These are phyloP conservation scores for Lacanobia wlatinum DNA, from an alignment of 2,888 invertebrate species.

Conservation along the genomic window DNA sequence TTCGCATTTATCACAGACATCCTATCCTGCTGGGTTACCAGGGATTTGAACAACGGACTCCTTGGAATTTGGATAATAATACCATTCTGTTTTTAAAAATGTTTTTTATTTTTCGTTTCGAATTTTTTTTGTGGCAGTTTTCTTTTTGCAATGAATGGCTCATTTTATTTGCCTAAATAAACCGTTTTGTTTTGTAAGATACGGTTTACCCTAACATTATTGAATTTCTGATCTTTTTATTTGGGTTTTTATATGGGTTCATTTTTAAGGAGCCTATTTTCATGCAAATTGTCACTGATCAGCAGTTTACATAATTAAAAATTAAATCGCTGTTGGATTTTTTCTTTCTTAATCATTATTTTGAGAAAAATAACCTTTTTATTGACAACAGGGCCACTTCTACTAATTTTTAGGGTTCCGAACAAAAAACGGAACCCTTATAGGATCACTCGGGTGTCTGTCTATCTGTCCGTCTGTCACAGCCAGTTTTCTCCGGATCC, in stretches of 20 bases:
- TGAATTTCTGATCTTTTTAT: background rate
- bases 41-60: slow-evolving; percentile 49
- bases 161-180: slow-evolving; percentile 50
- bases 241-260: background rate
- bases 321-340: background rate
- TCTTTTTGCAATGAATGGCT: slow-evolving; percentile 16
- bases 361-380: no score
- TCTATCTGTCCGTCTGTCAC: no score
- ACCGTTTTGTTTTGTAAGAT: slow-evolving; percentile 36
- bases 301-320: background rate
- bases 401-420: no score
- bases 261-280: background rate
- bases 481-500: no score
- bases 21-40: slow-evolving; percentile 56
- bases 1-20: slow-evolving; percentile 66
- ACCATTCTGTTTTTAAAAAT: slow-evolving; percentile 42
- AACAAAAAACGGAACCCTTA: no score
- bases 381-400: no score
- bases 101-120: slow-evolving; percentile 4
- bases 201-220: slow-evolving; percentile 16
- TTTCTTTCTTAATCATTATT: no score
- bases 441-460: no score
- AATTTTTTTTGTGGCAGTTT: slow-evolving; percentile 16
- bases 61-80: slow-evolving; percentile 56
- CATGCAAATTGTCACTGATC: background rate